These are phyloP conservation scores for Erythrocercus mccallii DNA, from an alignment of 2,113 vertebrate genomes.

Conservation along the genomic window DNA sequence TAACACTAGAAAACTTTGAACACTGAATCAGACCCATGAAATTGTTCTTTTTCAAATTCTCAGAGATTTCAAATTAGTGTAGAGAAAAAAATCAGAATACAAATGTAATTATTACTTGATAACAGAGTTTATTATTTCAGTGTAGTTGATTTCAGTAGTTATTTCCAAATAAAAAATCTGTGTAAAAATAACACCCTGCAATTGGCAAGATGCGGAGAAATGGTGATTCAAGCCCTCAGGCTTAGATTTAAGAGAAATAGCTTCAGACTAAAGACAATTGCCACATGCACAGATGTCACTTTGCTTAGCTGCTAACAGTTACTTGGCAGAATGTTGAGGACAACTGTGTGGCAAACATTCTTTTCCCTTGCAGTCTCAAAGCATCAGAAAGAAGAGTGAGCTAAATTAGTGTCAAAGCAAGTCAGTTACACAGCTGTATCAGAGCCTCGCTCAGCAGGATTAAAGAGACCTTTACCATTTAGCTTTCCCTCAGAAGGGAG, in stretches of 20 bases:
- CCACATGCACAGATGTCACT: slow-evolving; percentile 57
- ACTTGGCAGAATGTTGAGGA: slow-evolving; percentile 31
- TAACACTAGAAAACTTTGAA: neutral
- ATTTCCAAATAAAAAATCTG: neutral
- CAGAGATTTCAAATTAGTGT: neutral
- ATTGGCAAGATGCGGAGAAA: neutral
- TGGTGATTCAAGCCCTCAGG: neutral
- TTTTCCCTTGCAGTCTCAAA: neutral
- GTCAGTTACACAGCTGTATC: neutral
- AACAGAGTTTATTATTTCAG: neutral
- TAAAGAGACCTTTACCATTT: neutral
- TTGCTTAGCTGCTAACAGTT: slow-evolving; percentile 9
- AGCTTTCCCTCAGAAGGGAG: neutral
- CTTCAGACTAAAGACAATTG: slow-evolving; percentile 45
- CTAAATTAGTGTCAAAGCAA: slow-evolving; percentile 27
- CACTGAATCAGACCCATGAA: neutral
- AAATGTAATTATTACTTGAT: neutral
- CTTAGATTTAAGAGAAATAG: slow-evolving; percentile 15
- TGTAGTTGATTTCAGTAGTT: neutral
- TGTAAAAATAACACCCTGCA: neutral
- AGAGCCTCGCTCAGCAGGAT: neutral
- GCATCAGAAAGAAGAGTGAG: neutral
- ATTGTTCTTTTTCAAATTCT: neutral
- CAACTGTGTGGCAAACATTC: slow-evolving; percentile 25
- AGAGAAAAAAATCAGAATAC: neutral